Conservation (phyloP, 2,888 invertebrate genomes). For the Hypselothyrea guttata region DNA sequence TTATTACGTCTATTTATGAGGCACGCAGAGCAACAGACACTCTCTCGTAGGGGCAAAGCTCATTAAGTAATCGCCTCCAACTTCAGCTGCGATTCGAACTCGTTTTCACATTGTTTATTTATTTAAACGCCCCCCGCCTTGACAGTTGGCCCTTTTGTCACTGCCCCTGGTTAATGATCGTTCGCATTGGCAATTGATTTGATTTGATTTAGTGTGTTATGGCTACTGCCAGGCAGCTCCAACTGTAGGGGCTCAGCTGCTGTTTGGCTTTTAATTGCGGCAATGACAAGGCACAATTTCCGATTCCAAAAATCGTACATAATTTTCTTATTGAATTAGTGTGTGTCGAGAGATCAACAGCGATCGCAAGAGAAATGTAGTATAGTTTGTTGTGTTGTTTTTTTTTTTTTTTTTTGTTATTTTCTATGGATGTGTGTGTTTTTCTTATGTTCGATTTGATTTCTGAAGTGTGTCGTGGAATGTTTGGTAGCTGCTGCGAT, state of each 20-base stretch:
- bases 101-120: slow-evolving; percentile 71
- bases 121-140: slow-evolving; percentile 53
- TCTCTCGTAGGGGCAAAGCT: slow-evolving; percentile 59
- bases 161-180: slow-evolving; percentile 55
- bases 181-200: slow-evolving; percentile 75
- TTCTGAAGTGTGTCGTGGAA: slow-evolving; percentile 72
- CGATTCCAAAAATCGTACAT: slow-evolving; percentile 64
- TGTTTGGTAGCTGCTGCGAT: slow-evolving; percentile 64
- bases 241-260: slow-evolving; percentile 50
- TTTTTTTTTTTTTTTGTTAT: slow-evolving; percentile 1
- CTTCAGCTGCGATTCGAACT: slow-evolving; percentile 41
- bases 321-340: slow-evolving; percentile 70
- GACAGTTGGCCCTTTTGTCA: background rate
- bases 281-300: slow-evolving; percentile 51
- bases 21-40: slow-evolving; percentile 29
- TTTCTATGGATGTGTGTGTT: slow-evolving; percentile 23
- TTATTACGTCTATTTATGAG: slow-evolving; percentile 75
- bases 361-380: slow-evolving; percentile 52
- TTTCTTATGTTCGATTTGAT: slow-evolving; percentile 66
- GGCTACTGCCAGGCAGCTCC: slow-evolving; percentile 49
- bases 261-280: slow-evolving; percentile 75
- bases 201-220: slow-evolving; percentile 61
- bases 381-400: slow-evolving; percentile 11
- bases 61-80: slow-evolving; percentile 71
- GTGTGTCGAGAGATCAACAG: slow-evolving; percentile 39